Conservation (phyloP, 2,113 vertebrate species). For the Solea senegalensis region DNA sequence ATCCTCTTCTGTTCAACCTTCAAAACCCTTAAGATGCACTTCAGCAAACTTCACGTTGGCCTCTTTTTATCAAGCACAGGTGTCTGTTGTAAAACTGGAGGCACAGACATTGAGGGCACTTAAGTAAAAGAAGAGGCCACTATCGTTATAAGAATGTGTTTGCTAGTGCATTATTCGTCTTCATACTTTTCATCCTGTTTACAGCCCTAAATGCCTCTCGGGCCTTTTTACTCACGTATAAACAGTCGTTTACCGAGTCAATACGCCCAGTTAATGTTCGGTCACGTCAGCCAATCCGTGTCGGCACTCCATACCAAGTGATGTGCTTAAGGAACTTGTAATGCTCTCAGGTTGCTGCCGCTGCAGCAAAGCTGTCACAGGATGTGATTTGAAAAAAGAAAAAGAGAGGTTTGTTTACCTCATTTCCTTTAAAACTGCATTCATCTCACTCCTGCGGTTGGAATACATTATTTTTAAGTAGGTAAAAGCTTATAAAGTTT, state of each 20-base stretch:
- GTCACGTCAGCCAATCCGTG: slow-evolving; percentile 26
- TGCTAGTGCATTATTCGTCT: slow-evolving; percentile 17
- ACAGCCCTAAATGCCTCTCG: slow-evolving; percentile 43
- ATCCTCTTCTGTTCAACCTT: slow-evolving; percentile 55
- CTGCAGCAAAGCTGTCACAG: slow-evolving; percentile 32
- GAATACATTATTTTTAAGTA: slow-evolving; percentile 8
- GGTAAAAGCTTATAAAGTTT: slow-evolving; percentile 2
- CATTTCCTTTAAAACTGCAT: not conserved
- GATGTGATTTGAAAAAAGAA: slow-evolving; percentile 13
- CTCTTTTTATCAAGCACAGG: slow-evolving; percentile 15
- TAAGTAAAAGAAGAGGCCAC: slow-evolving; percentile 7
- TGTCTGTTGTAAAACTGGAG: slow-evolving; percentile 6
- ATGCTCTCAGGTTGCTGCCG: slow-evolving; percentile 33
- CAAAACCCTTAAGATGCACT: slow-evolving; percentile 32
- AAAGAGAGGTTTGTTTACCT: slow-evolving; percentile 9
- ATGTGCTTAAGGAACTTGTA: slow-evolving; percentile 26
- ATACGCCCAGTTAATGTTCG: slow-evolving; percentile 39
- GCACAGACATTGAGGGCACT: slow-evolving; percentile 11
- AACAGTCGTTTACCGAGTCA: slow-evolving; percentile 47
- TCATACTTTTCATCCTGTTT: slow-evolving; percentile 26
- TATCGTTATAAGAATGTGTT: fast-evolving
- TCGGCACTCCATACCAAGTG: slow-evolving; percentile 26
- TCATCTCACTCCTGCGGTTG: not conserved
- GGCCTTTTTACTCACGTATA: slow-evolving; percentile 22
- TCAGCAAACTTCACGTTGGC: slow-evolving; percentile 10